Evolutionary conservation across 2,113 vertebrate species (phyloP).

Genomic region (Hippotragus niger): DNA sequence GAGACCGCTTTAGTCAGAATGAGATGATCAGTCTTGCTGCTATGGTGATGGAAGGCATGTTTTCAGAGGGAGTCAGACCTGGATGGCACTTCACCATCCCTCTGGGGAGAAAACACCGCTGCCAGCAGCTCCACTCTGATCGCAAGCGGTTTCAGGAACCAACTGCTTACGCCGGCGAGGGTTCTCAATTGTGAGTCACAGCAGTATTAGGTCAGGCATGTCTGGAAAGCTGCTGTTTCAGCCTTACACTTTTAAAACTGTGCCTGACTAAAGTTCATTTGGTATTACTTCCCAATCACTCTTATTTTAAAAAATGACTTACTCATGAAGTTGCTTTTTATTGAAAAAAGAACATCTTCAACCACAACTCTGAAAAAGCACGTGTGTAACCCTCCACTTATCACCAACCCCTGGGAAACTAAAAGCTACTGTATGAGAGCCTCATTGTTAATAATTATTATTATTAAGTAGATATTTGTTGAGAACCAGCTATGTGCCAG

Average conservation of each 20-base stretch:
- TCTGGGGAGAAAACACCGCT: not conserved
- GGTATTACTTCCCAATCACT: not conserved
- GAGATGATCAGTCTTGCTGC: not conserved
- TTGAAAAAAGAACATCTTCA: not conserved
- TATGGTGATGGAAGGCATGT: conserved; percentile 1
- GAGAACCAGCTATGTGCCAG: not conserved
- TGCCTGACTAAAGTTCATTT: not conserved
- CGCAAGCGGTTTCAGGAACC: not conserved
- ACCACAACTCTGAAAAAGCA: not conserved
- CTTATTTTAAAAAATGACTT: not conserved
- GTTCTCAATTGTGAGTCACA: not conserved
- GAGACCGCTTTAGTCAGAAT: not conserved
- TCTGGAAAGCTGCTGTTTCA: not conserved
- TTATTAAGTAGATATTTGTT: not conserved
- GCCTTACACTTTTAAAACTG: not conserved
- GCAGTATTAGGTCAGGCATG: not conserved
- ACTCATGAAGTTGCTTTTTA: not conserved
- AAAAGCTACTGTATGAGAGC: not conserved
- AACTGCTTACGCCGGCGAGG: not conserved
- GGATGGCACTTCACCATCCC: not conserved
- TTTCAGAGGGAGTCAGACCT: conserved; percentile 13
- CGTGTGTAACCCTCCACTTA: too few species aligned
- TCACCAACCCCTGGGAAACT: not conserved
- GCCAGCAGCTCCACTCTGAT: not conserved
- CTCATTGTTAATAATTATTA: not conserved